Percentiles rank a stretch among this genome's conserved stretches.
Conservation (phyloP, 2,888 invertebrate genomes). For the Lasioglossum malachurum region DNA sequence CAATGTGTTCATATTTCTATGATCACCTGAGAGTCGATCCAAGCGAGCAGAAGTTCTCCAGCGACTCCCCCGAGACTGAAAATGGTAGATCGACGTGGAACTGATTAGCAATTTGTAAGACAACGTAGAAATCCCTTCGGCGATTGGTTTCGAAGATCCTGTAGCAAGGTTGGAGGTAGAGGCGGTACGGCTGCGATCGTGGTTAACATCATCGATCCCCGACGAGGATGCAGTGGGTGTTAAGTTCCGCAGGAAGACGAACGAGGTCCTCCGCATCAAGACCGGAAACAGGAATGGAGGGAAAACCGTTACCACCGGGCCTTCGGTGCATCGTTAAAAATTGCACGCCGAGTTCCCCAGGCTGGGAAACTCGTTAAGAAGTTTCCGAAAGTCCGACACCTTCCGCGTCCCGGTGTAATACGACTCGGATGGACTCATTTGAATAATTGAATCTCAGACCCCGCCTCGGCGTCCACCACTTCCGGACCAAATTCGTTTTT, state of each 20-base stretch:
- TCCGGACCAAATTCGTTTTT: not conserved
- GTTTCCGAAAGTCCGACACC: constrained; percentile 26
- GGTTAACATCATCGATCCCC: not conserved
- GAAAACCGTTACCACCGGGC: not conserved
- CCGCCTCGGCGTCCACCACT: not conserved
- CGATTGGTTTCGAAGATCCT: not conserved
- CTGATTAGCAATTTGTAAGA: constrained; percentile 1
- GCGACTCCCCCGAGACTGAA: not conserved
- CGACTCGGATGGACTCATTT: constrained; percentile 35
- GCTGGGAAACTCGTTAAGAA: constrained; percentile 34
- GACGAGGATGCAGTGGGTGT: not conserved
- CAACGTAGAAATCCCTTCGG: not conserved
- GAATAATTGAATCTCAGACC: constrained; percentile 33
- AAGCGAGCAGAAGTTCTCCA: not conserved
- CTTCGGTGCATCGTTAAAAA: constrained; percentile 11
- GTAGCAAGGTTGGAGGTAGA: not conserved
- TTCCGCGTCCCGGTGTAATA: constrained; percentile 14
- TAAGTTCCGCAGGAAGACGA: constrained; percentile 13
- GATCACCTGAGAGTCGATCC: too few relatives aligned
- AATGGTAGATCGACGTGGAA: not conserved
- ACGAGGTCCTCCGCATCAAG: not conserved
- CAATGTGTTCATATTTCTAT: too few relatives aligned
- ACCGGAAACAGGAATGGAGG: not conserved
- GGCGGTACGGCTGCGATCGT: not conserved
- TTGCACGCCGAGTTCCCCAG: not conserved